Conservation (phyloP, 2,888 invertebrate species). For the Papilio demoleus region DNA sequence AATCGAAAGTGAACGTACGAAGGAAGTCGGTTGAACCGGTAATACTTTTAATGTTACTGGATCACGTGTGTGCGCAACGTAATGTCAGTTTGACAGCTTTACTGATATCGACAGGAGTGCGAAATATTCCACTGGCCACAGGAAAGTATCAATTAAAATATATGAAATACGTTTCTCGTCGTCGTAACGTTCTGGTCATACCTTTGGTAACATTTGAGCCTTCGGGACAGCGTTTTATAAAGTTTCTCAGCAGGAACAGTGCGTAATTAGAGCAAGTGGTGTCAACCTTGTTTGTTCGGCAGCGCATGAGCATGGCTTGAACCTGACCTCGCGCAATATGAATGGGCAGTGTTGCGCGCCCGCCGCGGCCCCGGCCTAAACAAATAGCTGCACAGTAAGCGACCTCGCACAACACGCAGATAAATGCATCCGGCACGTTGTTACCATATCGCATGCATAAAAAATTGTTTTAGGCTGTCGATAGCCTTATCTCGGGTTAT, state of each 20-base stretch:
- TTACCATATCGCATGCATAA: conserved; percentile 52
- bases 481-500: conserved; percentile 60
- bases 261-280: conserved; percentile 1
- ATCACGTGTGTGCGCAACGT: conserved; percentile 4
- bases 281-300: conserved; percentile 31
- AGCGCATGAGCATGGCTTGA: conserved; percentile 48
- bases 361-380: conserved; percentile 55
- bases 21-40: conserved; percentile 27
- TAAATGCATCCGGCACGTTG: conserved; percentile 72
- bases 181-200: too few relatives aligned
- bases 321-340: conserved; percentile 76
- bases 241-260: not conserved
- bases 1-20: conserved; percentile 34
- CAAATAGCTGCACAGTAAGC: conserved; percentile 57
- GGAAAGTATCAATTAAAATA: not conserved
- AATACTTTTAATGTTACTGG: conserved; percentile 6
- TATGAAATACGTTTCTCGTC: too few relatives aligned
- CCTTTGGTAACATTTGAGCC: too few relatives aligned
- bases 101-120: not conserved
- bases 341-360: conserved; percentile 49
- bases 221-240: not conserved
- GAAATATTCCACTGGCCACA: not conserved
- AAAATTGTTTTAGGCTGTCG: conserved; percentile 52
- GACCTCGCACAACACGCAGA: conserved; percentile 57
- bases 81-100: conserved; percentile 11